A percentile compares a stretch with the other conserved stretches of the same genome.
Conservation (phyloP, 2,888 invertebrate species). For the Watsonalla cultraria region DNA sequence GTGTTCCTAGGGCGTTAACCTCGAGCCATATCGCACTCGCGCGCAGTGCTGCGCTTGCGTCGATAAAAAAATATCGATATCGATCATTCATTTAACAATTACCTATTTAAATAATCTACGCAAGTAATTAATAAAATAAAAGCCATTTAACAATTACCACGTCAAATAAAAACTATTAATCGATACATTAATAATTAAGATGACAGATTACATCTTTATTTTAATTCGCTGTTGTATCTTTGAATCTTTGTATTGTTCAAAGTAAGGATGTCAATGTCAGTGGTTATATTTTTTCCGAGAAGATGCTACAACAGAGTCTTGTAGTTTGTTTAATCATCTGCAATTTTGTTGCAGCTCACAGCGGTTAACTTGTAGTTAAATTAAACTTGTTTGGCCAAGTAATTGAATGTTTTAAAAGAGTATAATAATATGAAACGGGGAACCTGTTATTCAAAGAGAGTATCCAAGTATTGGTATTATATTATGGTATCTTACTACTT, state of each 20-base stretch:
- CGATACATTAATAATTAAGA: background rate
- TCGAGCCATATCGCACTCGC: slow-evolving; percentile 62
- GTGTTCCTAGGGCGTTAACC: slow-evolving; percentile 43
- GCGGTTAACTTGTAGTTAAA: background rate
- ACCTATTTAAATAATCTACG: slow-evolving; percentile 6
- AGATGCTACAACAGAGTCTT: background rate
- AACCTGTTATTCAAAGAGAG: too few relatives aligned
- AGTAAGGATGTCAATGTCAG: background rate
- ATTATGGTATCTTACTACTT: too few relatives aligned
- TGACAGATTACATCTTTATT: background rate
- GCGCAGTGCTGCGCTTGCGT: slow-evolving; percentile 20
- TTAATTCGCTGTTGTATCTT: background rate
- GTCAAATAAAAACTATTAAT: background rate
- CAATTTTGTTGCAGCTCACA: slow-evolving; percentile 1
- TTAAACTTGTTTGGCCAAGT: background rate
- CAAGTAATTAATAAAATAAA: background rate
- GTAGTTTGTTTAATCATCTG: slow-evolving; percentile 2
- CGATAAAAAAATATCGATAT: slow-evolving; percentile 36
- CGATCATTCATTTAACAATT: slow-evolving; percentile 21
- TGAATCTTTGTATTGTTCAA: background rate
- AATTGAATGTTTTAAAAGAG: background rate
- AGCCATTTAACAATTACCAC: too few relatives aligned
- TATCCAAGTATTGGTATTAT: too few relatives aligned
- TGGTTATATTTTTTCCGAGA: background rate
- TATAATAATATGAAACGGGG: background rate